Conservation (phyloP, 2,888 invertebrate species). For the Tetranychus truncatus region DNA sequence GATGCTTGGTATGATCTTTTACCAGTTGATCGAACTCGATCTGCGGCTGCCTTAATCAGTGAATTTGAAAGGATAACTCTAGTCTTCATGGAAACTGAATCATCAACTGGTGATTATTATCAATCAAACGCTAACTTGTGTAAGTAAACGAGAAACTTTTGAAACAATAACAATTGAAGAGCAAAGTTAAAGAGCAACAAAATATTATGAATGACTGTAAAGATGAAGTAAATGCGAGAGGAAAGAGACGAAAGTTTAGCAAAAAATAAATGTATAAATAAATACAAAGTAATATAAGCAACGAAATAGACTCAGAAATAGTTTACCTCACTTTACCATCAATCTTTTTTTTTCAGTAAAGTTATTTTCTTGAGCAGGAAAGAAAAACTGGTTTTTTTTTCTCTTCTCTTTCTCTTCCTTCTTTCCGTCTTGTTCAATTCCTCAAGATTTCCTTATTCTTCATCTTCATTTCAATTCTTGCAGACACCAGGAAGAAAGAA, state of each 20-base stretch:
- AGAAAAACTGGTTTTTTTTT: not conserved
- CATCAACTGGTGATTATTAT: conserved; percentile 16
- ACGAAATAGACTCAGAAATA: not conserved
- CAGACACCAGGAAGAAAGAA: too few relatives aligned
- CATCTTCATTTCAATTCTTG: too few relatives aligned
- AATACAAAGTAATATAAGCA: not conserved
- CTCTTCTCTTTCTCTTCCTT: not conserved
- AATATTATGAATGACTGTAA: not conserved
- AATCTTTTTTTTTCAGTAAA: not conserved
- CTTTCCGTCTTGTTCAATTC: not conserved
- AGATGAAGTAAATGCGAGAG: not conserved
- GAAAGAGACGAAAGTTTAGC: not conserved
- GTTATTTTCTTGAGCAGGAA: not conserved
- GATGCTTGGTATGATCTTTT: conserved; percentile 20
- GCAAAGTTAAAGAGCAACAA: not conserved
- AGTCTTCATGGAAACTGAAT: conserved; percentile 14
- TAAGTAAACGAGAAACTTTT: conserved; percentile 6
- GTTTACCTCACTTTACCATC: not conserved
- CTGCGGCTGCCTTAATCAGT: conserved; percentile 14
- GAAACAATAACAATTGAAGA: not conserved
- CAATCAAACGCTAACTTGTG: conserved; percentile 19
- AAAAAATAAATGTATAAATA: not conserved
- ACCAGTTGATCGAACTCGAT: conserved; percentile 13
- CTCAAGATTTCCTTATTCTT: not conserved
- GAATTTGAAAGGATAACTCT: conserved; percentile 19